Percentiles rank a stretch among this genome's conserved stretches.
Evolutionary conservation across 2,888 invertebrate genomes (phyloP).

Genomic region (Aphidoletes aphidimyza): DNA sequence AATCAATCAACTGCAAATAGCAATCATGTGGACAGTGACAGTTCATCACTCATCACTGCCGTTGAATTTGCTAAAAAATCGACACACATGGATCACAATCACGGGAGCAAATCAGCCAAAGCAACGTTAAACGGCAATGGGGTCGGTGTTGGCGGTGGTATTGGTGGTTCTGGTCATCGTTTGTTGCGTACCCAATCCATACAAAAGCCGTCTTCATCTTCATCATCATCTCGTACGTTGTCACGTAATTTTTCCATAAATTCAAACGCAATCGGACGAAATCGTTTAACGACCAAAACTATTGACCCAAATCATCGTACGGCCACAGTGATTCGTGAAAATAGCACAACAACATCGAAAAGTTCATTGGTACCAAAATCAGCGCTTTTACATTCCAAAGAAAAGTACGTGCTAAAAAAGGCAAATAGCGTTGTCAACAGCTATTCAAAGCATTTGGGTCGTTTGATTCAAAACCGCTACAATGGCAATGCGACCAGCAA

Average conservation of each 20-base stretch:
- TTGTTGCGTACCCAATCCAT: not conserved
- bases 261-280: not conserved
- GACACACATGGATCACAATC: not conserved
- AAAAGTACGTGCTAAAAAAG: conserved; percentile 56
- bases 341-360: not conserved
- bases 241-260: conserved; percentile 11
- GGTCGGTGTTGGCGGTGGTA: too few species aligned
- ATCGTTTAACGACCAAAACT: conserved; percentile 36
- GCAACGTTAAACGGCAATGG: not conserved
- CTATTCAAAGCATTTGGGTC: conserved; percentile 54
- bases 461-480: conserved; percentile 44
- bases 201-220: conserved; percentile 33
- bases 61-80: conserved; percentile 13
- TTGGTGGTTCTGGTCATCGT: not conserved
- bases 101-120: not conserved
- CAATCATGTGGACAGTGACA: not conserved
- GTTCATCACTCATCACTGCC: conserved; percentile 3
- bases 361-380: conserved; percentile 58
- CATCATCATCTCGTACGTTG: conserved; percentile 41
- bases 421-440: conserved; percentile 56
- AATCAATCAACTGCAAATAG: conserved; percentile 22
- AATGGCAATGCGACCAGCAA: not conserved
- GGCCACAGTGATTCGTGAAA: not conserved
- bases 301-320: conserved; percentile 22
- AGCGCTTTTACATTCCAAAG: conserved; percentile 57